Percentiles rank a stretch among this genome's conserved stretches.
phyloP scores from a whole-genome alignment of 2,797 vertebrate genomes.

The Lepidocolaptes lacrymiger region DNA sequence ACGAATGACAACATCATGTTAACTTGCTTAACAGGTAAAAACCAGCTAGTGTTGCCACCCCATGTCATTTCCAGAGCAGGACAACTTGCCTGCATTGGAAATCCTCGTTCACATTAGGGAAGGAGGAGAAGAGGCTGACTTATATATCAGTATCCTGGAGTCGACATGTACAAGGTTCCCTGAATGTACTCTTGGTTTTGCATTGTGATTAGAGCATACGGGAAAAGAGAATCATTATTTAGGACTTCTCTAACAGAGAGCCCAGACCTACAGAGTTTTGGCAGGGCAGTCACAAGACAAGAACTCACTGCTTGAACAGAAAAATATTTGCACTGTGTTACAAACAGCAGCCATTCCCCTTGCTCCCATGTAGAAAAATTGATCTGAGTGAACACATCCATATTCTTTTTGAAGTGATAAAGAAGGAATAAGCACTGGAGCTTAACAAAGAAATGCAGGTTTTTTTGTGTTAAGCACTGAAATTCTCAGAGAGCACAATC shows the following conservation, averaged over 20 bases:
- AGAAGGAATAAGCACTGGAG: constrained; percentile 31
- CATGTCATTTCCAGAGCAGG: constrained; percentile 53
- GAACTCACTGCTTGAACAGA: constrained; percentile 36
- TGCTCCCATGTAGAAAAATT: constrained; percentile 27
- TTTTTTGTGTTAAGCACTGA: constrained; percentile 20
- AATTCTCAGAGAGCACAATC: neutral
- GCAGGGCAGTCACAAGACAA: constrained; percentile 31
- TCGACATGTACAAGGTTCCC: neutral
- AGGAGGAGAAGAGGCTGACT: constrained; percentile 39
- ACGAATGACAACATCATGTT: constrained; percentile 73
- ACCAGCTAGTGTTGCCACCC: constrained; percentile 28
- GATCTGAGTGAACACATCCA: constrained; percentile 41
- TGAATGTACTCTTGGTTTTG: constrained; percentile 1
- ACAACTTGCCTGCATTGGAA: constrained; percentile 39
- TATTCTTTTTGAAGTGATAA: neutral
- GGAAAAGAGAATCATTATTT: constrained; percentile 12
- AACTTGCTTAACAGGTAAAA: constrained; percentile 66
- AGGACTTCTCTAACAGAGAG: constrained; percentile 33
- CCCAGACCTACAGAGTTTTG: neutral
- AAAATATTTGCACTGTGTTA: neutral
- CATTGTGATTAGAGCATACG: constrained; percentile 26
- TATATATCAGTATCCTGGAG: neutral
- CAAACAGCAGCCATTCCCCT: constrained; percentile 2
- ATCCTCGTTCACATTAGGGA: constrained; percentile 17
- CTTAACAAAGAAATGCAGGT: constrained; percentile 36